phyloP scores from a whole-genome alignment of 2,113 vertebrate species.

The Lampris incognitus region DNA sequence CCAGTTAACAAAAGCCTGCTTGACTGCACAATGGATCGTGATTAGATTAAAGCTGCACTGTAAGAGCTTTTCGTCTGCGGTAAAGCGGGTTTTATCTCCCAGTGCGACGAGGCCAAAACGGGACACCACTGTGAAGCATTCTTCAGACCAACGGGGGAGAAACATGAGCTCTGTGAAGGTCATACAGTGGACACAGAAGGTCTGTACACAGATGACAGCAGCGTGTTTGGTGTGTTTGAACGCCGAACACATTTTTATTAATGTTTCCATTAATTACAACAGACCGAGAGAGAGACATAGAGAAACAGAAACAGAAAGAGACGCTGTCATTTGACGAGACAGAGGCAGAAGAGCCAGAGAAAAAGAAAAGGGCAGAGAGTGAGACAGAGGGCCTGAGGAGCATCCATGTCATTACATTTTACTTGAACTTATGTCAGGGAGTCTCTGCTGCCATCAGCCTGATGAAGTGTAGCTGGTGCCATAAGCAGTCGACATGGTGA shows the following conservation, averaged over 20 bases:
- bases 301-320: slow-evolving; percentile 26
- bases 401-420: slow-evolving; percentile 66
- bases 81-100: slow-evolving; percentile 70
- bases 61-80: slow-evolving; percentile 75
- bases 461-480: slow-evolving; percentile 73
- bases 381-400: slow-evolving; percentile 56
- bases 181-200: slow-evolving; percentile 25
- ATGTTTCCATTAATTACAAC: slow-evolving; percentile 18
- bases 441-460: slow-evolving; percentile 69
- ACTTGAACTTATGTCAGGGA: slow-evolving; percentile 72
- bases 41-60: slow-evolving; percentile 78
- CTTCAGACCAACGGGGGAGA: slow-evolving; percentile 19
- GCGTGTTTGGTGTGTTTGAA: slow-evolving; percentile 37
- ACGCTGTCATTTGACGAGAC: neutral
- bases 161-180: slow-evolving; percentile 40
- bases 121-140: slow-evolving; percentile 49
- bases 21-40: slow-evolving; percentile 77
- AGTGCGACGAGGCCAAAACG: slow-evolving; percentile 61
- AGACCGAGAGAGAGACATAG: slow-evolving; percentile 28
- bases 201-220: slow-evolving; percentile 38
- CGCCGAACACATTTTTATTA: slow-evolving; percentile 24
- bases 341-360: slow-evolving; percentile 20
- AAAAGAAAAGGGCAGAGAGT: slow-evolving; percentile 21
- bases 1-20: slow-evolving; percentile 77
- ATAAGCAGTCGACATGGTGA: slow-evolving; percentile 63